A percentile compares a stretch with the other conserved stretches of the same genome.
These are phyloP conservation scores for Ageneiosus marmoratus DNA, from an alignment of 2,113 vertebrate genomes.

Conservation along the genomic window DNA sequence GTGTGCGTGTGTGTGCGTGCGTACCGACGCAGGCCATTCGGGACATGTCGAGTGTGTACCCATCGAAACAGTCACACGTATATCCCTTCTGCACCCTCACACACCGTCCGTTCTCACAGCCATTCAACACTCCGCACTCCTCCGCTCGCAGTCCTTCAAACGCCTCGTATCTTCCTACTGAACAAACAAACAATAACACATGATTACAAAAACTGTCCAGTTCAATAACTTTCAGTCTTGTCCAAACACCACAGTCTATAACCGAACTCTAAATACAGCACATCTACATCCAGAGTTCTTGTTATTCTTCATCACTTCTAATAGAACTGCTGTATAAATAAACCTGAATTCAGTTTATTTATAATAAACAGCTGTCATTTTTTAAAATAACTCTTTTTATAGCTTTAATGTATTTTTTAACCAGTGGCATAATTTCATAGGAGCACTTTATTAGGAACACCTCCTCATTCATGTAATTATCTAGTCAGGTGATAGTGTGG, in stretches of 20 bases:
- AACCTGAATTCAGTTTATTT: background rate
- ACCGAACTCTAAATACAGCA: too few relatives aligned
- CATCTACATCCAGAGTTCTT: too few relatives aligned
- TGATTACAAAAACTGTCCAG: background rate
- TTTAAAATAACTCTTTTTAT: too few relatives aligned
- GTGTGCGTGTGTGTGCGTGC: constrained; percentile 36
- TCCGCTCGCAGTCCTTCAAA: constrained; percentile 92
- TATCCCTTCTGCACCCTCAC: constrained; percentile 95
- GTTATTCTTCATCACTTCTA: background rate
- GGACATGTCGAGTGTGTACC: constrained; percentile 90
- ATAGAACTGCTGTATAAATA: background rate
- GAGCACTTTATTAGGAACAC: too few relatives aligned
- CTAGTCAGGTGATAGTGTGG: too few relatives aligned
- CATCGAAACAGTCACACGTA: constrained; percentile 97
- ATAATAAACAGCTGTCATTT: background rate
- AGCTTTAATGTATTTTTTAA: too few relatives aligned
- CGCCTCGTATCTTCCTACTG: constrained; percentile 58
- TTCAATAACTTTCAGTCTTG: background rate
- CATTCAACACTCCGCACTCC: constrained; percentile 94
- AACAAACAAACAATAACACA: background rate
- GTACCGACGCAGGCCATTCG: constrained; percentile 95
- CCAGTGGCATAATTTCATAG: too few relatives aligned
- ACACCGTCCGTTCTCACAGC: constrained; percentile 96
- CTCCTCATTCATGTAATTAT: too few relatives aligned
- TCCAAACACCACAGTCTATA: background rate